Evolutionary conservation across 2,797 vertebrate species (phyloP).

Genomic region (Cyprinodon diabolis): DNA sequence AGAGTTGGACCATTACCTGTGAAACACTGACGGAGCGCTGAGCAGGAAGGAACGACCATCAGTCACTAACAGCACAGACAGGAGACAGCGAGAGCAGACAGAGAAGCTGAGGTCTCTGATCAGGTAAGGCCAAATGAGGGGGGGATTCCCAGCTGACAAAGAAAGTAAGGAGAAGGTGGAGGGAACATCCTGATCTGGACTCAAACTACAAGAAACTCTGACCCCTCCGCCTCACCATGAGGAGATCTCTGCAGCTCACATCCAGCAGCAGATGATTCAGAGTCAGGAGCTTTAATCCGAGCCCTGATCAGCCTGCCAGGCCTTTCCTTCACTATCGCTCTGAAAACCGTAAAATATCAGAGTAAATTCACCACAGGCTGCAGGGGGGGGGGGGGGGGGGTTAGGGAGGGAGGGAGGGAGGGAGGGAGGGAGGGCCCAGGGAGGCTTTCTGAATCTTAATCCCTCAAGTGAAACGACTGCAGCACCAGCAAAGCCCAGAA

Average conservation of each 20-base stretch:
- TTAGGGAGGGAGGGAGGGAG: slow-evolving; percentile 10
- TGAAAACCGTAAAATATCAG: slow-evolving; percentile 59
- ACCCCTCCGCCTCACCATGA: background rate
- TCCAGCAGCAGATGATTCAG: slow-evolving; percentile 26
- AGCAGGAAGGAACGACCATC: slow-evolving; percentile 63
- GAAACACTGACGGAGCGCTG: slow-evolving; percentile 47
- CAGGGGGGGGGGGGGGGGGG: too few species aligned
- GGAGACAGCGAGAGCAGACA: slow-evolving; percentile 16
- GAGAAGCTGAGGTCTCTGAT: slow-evolving; percentile 23
- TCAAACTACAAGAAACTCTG: background rate
- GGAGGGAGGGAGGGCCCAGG: slow-evolving; percentile 12
- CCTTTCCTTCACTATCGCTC: slow-evolving; percentile 48
- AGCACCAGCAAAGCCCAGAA: slow-evolving; percentile 39
- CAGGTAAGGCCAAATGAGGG: slow-evolving; percentile 11
- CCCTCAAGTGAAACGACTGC: slow-evolving; percentile 51
- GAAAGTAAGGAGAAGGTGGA: slow-evolving; percentile 9
- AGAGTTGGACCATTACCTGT: slow-evolving; percentile 42
- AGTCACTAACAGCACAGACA: slow-evolving; percentile 46
- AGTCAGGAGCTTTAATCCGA: slow-evolving; percentile 53
- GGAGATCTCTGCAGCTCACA: slow-evolving; percentile 4
- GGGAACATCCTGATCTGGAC: background rate
- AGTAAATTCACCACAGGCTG: slow-evolving; percentile 56
- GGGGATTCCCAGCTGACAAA: slow-evolving; percentile 10
- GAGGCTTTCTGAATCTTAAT: slow-evolving; percentile 47
- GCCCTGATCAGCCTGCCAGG: slow-evolving; percentile 34